Evolutionary conservation across 2,888 invertebrate species (phyloP), one percentile per base, ranked within the genome.

Genomic region (Xylocampa areola): DNA sequence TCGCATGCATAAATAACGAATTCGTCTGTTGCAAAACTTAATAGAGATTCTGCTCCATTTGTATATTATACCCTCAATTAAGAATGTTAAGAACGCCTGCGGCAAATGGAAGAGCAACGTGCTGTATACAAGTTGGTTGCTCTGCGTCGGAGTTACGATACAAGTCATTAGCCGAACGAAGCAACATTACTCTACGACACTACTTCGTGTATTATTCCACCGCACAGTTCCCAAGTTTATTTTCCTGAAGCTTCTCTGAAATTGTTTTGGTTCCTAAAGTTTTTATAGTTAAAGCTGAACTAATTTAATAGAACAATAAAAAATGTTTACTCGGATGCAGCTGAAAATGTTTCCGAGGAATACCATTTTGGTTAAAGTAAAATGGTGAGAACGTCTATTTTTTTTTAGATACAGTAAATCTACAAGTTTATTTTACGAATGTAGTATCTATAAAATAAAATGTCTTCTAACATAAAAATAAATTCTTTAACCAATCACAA

Each of bases 241-340:
- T 45, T 62, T 45, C 23, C 14, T n/a, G 27, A 32, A 32, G 44
- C 54, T 61, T 25, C 32, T 8, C 13, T 25, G 25, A 29, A 36
- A 44, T 45, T 8, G 44, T 44, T 33, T 37, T 3, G 4, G 11
- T 10, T n/a, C 14, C 29, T 14, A 32, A 61, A 61, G 25, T 48
- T 48, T 44, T 47, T 5, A 16, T 29, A 43, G 33, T 44, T 37
- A 41, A 16, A 7, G 21, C 17, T 13, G 23, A 37, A 41, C 14
- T n/a, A 62, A 49, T 65, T 54, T 49, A 41, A 32, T 45, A 21
- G 23, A 13, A 35, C 29, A 54, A 36, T 62, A 63, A 45, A 49
- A 43, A 65, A 35, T 32, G 29, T 25, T 23, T 39, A 44, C 16
- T 62, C 16, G 6, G 16, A 5, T 54, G 54, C 48, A 52, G 19